Evolutionary conservation across 2,113 vertebrate species (phyloP).

Genomic region (Triplophysa rosa): DNA sequence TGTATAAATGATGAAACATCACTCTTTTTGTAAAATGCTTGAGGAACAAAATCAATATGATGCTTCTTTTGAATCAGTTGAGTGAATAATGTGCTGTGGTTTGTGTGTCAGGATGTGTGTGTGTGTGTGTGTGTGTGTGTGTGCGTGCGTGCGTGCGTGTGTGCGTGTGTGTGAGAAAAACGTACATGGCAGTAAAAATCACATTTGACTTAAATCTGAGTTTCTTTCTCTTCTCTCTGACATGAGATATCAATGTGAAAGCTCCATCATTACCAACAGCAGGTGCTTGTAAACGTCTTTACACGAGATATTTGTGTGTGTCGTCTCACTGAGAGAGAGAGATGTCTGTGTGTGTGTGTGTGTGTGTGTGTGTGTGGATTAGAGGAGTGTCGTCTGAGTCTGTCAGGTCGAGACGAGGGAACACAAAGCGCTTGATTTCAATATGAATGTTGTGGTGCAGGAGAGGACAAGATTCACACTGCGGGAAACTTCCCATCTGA

Average conservation of each 20-base stretch:
- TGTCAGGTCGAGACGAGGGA: slow-evolving; percentile 53
- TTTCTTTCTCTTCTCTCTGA: not conserved
- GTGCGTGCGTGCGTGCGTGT: too few species aligned
- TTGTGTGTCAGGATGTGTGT: too few species aligned
- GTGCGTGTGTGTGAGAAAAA: too few species aligned
- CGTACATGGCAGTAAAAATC: too few species aligned
- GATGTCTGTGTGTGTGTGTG: too few species aligned
- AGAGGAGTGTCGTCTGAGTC: slow-evolving; percentile 59
- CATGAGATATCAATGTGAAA: not conserved
- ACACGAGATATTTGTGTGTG: not conserved
- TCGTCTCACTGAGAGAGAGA: not conserved
- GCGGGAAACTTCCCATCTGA: slow-evolving; percentile 66
- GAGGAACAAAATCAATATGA: too few species aligned
- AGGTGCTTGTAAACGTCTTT: not conserved
- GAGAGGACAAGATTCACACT: slow-evolving; percentile 62
- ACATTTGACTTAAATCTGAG: too few species aligned
- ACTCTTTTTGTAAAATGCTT: too few species aligned
- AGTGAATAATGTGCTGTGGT: too few species aligned
- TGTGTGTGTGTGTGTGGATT: slow-evolving; percentile 58
- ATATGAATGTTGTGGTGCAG: slow-evolving; percentile 68
- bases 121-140: too few species aligned
- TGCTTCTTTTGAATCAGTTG: too few species aligned
- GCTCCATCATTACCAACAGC: not conserved
- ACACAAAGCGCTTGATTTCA: slow-evolving; percentile 70
- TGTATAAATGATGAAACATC: too few species aligned